These are phyloP conservation scores for Phocoena phocoena DNA, from an alignment of 2,113 vertebrate species.

Conservation along the genomic window DNA sequence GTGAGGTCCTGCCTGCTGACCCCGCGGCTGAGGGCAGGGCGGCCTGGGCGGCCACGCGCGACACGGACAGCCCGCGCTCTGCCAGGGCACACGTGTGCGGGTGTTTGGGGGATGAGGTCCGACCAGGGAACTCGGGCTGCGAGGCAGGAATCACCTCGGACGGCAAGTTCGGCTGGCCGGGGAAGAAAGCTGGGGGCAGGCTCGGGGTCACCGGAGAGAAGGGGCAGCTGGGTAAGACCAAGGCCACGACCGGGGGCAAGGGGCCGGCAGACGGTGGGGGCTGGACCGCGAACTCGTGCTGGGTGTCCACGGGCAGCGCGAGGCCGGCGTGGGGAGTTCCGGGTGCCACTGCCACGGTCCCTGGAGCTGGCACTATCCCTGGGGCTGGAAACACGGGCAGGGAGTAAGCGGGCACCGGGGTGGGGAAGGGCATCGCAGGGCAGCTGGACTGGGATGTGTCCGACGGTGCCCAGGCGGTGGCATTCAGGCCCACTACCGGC, in stretches of 20 bases:
- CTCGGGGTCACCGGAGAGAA: conserved; percentile 83
- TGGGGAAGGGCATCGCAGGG: conserved; percentile 87
- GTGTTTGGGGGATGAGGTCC: conserved; percentile 83
- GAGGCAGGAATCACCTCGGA: conserved; percentile 80
- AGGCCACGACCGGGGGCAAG: conserved; percentile 89
- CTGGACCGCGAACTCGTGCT: conserved; percentile 80
- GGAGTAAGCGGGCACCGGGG: conserved; percentile 88
- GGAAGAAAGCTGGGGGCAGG: conserved; percentile 83
- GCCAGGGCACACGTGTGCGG: conserved; percentile 65
- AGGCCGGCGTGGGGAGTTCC: conserved; percentile 81
- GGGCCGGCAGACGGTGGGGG: conserved; percentile 83
- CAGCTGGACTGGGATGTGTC: conserved; percentile 90
- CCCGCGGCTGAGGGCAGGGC: conserved; percentile 78
- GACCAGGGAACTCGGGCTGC: conserved; percentile 81
- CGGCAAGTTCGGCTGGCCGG: conserved; percentile 82
- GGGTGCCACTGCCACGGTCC: conserved; percentile 62
- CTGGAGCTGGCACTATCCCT: conserved; percentile 60
- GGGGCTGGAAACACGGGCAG: conserved; percentile 87
- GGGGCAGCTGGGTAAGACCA: conserved; percentile 91
- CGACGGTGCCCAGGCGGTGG: conserved; percentile 92
- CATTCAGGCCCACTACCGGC: conserved; percentile 89
- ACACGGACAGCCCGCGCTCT: conserved; percentile 67
- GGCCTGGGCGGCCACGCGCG: conserved; percentile 86
- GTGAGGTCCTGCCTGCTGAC: conserved; percentile 83
- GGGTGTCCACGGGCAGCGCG: conserved; percentile 77